phyloP scores from a whole-genome alignment of 1,140 invertebrate species.

The Rhizoglyphus robini region DNA sequence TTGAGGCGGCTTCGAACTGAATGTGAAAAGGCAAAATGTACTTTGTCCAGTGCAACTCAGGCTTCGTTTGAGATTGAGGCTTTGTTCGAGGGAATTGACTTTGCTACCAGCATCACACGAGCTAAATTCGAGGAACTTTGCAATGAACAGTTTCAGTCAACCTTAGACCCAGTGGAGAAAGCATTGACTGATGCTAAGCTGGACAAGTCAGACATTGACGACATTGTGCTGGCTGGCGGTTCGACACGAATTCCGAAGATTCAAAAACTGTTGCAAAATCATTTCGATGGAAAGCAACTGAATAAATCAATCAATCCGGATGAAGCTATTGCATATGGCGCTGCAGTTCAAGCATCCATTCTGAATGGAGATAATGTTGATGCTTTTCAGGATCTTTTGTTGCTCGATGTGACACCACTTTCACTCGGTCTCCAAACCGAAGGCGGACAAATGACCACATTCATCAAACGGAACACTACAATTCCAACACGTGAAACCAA shows the following conservation, averaged over 20 bases:
- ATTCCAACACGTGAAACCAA: no score
- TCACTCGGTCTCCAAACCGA: slow-evolving; percentile 46
- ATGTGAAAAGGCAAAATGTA: slow-evolving; percentile 20
- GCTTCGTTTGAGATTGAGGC: slow-evolving; percentile 31
- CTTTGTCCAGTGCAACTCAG: background rate
- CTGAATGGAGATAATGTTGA: slow-evolving; percentile 22
- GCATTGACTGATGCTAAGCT: slow-evolving; percentile 26
- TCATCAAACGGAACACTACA: slow-evolving; percentile 33
- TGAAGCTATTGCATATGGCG: slow-evolving; percentile 36
- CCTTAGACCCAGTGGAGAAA: slow-evolving; percentile 21
- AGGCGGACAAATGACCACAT: slow-evolving; percentile 44
- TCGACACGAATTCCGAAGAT: slow-evolving; percentile 27
- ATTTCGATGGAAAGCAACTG: slow-evolving; percentile 25
- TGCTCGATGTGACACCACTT: slow-evolving; percentile 44
- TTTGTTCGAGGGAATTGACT: slow-evolving; percentile 30
- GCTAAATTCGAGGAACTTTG: slow-evolving; percentile 24
- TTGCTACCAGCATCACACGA: no score
- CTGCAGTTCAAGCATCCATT: slow-evolving; percentile 32
- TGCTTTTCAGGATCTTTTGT: slow-evolving; percentile 35
- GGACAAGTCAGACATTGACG: slow-evolving; percentile 21
- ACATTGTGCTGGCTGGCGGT: slow-evolving; percentile 30
- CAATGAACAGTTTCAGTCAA: slow-evolving; percentile 24
- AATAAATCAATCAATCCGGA: no score
- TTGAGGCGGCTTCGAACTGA: background rate
- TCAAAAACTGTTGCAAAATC: slow-evolving; percentile 22